Percentiles rank a stretch among this genome's conserved stretches.
These are phyloP conservation scores for Dorcus parallelipipedus DNA, from an alignment of 2,888 invertebrate genomes.

Conservation along the genomic window DNA sequence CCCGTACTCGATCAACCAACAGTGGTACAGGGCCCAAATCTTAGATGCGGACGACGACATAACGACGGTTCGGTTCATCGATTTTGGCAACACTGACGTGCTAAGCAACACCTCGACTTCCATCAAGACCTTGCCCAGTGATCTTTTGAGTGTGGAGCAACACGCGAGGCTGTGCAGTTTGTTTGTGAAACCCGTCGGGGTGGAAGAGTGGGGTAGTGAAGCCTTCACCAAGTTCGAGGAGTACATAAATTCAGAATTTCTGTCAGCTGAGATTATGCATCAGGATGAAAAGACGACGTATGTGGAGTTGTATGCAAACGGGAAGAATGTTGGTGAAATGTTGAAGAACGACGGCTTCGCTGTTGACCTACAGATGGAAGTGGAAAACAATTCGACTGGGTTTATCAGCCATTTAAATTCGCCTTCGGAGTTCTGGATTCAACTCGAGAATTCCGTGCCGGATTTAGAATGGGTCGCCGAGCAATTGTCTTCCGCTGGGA, in stretches of 20 bases:
- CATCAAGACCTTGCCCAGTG: conserved; percentile 61
- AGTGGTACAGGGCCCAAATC: conserved; percentile 91
- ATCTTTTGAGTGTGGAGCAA: conserved; percentile 55
- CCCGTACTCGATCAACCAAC: conserved; percentile 76
- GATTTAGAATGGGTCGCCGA: conserved; percentile 62
- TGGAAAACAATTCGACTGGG: conserved; percentile 47
- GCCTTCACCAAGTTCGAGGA: conserved; percentile 56
- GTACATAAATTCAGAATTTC: conserved; percentile 26
- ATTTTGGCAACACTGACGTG: conserved; percentile 76
- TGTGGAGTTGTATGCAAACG: conserved; percentile 63
- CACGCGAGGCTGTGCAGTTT: conserved; percentile 65
- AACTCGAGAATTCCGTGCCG: conserved; percentile 59
- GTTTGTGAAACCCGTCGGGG: conserved; percentile 61
- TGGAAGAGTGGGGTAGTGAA: conserved; percentile 61
- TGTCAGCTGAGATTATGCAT: conserved; percentile 29
- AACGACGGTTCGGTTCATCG: conserved; percentile 73
- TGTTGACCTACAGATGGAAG: conserved; percentile 32
- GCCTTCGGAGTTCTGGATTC: conserved; percentile 72
- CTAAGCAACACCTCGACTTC: conserved; percentile 60
- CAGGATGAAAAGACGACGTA: conserved; percentile 62
- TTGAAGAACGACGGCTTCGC: conserved; percentile 60
- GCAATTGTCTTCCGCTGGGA: conserved; percentile 52
- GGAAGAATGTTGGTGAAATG: conserved; percentile 59
- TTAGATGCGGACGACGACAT: conserved; percentile 75
- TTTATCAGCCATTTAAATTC: conserved; percentile 67